A percentile compares a stretch with the other conserved stretches of the same genome.
phyloP scores from a whole-genome alignment of 2,888 invertebrate genomes.

The Seladonia tumulorum region DNA sequence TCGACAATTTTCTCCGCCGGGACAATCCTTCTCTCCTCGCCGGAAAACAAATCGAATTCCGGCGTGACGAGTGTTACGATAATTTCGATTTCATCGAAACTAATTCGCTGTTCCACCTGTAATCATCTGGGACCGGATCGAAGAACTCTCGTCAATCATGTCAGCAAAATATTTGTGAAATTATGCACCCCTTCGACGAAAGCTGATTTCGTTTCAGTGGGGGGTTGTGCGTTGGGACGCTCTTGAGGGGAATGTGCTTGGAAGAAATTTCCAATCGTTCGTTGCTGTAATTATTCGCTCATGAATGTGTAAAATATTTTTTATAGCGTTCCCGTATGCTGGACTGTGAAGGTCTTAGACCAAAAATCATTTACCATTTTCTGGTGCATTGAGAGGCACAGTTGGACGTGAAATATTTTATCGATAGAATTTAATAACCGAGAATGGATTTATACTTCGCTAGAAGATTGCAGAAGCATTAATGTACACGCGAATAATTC shows the following conservation, averaged over 20 bases:
- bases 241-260: conserved; percentile 24
- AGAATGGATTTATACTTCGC: background rate
- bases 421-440: too few species aligned
- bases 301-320: background rate
- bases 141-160: conserved; percentile 77
- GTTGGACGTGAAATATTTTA: background rate
- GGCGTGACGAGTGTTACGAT: conserved; percentile 42
- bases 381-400: background rate
- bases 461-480: background rate
- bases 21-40: background rate
- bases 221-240: background rate
- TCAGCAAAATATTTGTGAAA: conserved; percentile 72
- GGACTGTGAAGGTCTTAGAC: background rate
- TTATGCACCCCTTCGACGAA: conserved; percentile 60
- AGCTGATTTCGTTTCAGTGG: background rate
- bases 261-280: conserved; percentile 55
- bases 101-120: conserved; percentile 29
- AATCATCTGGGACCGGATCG: conserved; percentile 48
- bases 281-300: background rate
- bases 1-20: background rate
- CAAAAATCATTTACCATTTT: background rate
- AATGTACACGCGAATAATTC: background rate
- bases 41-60: conserved; percentile 1
- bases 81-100: conserved; percentile 65
- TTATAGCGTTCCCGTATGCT: background rate